Conservation (phyloP, 2,113 vertebrate genomes). For the Casuarius casuarius region DNA sequence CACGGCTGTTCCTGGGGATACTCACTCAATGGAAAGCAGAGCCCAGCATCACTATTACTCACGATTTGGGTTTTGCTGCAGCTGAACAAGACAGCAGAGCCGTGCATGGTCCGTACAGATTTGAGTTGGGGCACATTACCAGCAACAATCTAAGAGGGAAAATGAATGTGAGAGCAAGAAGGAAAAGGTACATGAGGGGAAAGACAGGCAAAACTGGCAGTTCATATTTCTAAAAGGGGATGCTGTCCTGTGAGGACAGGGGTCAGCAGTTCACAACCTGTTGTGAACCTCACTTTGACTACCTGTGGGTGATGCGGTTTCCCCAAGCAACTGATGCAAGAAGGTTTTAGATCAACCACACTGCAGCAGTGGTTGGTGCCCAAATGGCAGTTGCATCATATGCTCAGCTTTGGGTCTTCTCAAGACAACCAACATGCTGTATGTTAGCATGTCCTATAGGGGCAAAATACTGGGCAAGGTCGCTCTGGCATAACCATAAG, state of each 20-base stretch:
- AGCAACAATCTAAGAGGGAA: slow-evolving; percentile 67
- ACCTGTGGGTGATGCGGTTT: background rate
- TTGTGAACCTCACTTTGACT: background rate
- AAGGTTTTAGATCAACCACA: background rate
- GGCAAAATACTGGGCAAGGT: background rate
- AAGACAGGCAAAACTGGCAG: background rate
- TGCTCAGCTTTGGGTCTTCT: background rate
- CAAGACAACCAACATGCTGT: background rate
- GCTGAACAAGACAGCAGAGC: slow-evolving; percentile 81
- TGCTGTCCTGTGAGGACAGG: background rate
- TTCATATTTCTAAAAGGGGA: background rate
- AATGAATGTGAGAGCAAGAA: background rate
- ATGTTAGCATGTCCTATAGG: background rate
- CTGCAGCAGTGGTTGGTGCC: background rate
- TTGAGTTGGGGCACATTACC: slow-evolving; percentile 69
- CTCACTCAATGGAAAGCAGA: background rate
- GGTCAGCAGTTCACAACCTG: background rate
- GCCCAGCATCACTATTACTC: slow-evolving; percentile 50
- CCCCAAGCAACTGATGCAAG: background rate
- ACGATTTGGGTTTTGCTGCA: slow-evolving; percentile 85
- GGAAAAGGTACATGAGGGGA: background rate
- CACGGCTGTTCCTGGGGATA: background rate
- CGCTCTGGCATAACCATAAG: rapidly evolving
- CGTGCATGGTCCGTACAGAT: slow-evolving; percentile 83
- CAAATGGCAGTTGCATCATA: background rate